Base-by-base conservation (phyloP, 2,797 vertebrate species). In the Cirrhinus mrigala region DNA sequence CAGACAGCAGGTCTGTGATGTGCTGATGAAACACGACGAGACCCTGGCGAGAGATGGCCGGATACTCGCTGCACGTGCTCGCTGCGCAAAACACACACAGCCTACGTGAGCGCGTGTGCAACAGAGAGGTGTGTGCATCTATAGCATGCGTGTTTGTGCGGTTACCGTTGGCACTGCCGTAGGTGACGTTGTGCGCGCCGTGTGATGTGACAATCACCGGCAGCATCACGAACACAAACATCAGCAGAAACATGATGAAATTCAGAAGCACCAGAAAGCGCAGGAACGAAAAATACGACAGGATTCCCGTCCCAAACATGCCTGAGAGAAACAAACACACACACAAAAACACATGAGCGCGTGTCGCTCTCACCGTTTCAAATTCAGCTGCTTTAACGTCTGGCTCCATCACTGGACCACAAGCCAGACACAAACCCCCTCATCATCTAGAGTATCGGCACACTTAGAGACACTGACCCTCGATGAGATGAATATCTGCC, bases 241-340 rank as follows among this genome's bases (percentile, higher is more conserved):
- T 96, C 87, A 99, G 89, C 56, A 98, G 88, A 88, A 99, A 99
- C 87, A 97, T 97, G 62, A 97, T 83, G 64, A 97, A 90, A 90
- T 99, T 99, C 91, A 99, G 96, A 87, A 97, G 83, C 16, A 99
- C 98, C 91, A 99, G 92, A 92, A 98, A 99, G 79, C 98, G 96
- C 75, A 99, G 94, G 93, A 99, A 99, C 54, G 96, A 98, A 93
- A 99, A 99, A 90, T 99, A 99, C 5, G 98, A 98, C 89, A 97
- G 95, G 90, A 99, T 97, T 15, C 97, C 98, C 0, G 97, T 97
- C 85, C 98, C 98, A 87, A 98, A 99, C 95, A 96, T 98, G 40
- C 97, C 98, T 99, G 80, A 52, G 82, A 83, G 40, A 75, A 14
- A 83, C 40, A 83, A 27, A 52, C 11, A 78, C 58, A 78, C 58